Percentiles rank a stretch among this genome's conserved stretches.
These are phyloP conservation scores for silkworm (Bombyx mori) DNA, from an alignment of 1,140 invertebrate species.

Conservation along the genomic window ASM3026992v2 NC_085107.1:14828001-14828500, in stretches of 20 bases:
- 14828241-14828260: too few relatives aligned
- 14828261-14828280: too few relatives aligned
- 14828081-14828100: neutral
- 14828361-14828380: conserved; percentile 47
- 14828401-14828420: conserved; percentile 13
- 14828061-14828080: conserved; percentile 33
- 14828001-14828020: conserved; percentile 32
- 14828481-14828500: conserved; percentile 37
- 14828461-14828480: conserved; percentile 30
- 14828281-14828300: too few relatives aligned
- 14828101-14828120: too few relatives aligned
- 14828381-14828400: conserved; percentile 26
- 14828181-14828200: too few relatives aligned
- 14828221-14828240: too few relatives aligned
- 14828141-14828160: too few relatives aligned
- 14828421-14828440: conserved; percentile 15
- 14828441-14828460: conserved; percentile 16
- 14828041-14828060: conserved; percentile 39
- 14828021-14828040: conserved; percentile 28
- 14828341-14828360: conserved; percentile 41
- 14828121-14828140: too few relatives aligned
- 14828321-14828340: conserved; percentile 37
- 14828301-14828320: conserved; percentile 5
- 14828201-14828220: too few relatives aligned
- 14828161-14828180: too few relatives aligned